phyloP scores from a whole-genome alignment of 2,113 vertebrate genomes.

The Chamaea fasciata region DNA sequence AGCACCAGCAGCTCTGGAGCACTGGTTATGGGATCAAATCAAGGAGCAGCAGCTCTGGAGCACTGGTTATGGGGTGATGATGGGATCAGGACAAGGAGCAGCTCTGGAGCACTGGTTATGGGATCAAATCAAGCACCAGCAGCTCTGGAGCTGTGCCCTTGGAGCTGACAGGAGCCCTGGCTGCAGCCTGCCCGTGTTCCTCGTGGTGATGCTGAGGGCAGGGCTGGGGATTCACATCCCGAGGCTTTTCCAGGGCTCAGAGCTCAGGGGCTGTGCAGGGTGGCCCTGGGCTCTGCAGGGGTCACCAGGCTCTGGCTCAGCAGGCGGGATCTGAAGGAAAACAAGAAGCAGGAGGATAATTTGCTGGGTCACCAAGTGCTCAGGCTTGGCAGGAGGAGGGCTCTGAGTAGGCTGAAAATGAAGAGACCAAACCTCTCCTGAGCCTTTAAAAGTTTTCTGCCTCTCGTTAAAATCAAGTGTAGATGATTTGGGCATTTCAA shows the following conservation, averaged over 20 bases:
- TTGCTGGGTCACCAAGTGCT: background rate
- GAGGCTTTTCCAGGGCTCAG: background rate
- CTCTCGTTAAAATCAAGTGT: background rate
- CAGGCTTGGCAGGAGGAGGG: background rate
- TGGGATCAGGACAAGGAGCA: too few relatives aligned
- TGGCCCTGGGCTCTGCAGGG: background rate
- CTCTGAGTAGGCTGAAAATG: background rate
- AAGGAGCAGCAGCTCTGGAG: background rate
- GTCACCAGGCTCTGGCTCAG: background rate
- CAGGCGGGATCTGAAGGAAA: background rate
- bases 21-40: too few relatives aligned
- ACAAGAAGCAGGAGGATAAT: background rate
- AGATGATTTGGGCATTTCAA: background rate
- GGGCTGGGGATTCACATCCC: background rate
- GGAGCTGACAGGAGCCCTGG: background rate
- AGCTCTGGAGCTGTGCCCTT: rapidly evolving
- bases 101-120: background rate
- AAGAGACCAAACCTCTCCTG: background rate
- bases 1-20: too few relatives aligned
- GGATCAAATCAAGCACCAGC: background rate
- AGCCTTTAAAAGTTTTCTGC: background rate
- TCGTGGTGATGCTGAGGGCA: rapidly evolving
- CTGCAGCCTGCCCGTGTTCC: rapidly evolving
- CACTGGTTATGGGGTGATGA: background rate
- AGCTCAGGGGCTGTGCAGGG: background rate